A percentile compares a stretch with the other conserved stretches of the same genome.
phyloP scores from a whole-genome alignment of 2,888 invertebrate species.

The Megalurothrips usitatus region DNA sequence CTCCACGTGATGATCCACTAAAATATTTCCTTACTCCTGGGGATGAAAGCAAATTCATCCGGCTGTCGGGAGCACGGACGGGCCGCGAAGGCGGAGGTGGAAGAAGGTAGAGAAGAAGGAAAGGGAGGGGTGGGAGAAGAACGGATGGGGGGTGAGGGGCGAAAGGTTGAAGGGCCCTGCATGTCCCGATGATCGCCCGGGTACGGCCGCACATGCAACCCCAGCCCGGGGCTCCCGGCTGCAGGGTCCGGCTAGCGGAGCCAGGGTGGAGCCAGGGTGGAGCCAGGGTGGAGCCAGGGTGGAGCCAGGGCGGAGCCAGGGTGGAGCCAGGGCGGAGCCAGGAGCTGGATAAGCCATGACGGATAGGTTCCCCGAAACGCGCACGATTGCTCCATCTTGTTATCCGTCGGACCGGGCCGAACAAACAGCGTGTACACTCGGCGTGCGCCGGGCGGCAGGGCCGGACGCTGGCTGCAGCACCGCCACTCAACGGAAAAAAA shows the following conservation, averaged over 20 bases:
- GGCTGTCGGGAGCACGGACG: background rate
- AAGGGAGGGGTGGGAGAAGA: no score
- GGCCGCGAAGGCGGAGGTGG: no score
- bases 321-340: background rate
- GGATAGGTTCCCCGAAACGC: slow-evolving; percentile 11
- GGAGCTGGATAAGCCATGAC: background rate
- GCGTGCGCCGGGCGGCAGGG: background rate
- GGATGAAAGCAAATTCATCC: slow-evolving; percentile 4
- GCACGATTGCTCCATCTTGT: slow-evolving; percentile 19
- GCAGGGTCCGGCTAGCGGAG: background rate
- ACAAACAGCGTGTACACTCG: background rate
- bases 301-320: background rate
- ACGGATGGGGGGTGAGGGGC: background rate
- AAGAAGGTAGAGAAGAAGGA: no score
- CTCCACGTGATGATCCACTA: slow-evolving; percentile 5
- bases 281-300: background rate
- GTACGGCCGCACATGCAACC: background rate
- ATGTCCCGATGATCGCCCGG: background rate
- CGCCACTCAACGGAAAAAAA: no score
- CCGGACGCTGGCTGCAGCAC: background rate
- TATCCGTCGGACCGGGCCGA: background rate
- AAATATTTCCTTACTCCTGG: background rate
- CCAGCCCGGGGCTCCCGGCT: background rate
- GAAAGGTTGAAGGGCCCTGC: background rate
- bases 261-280: background rate